Evolutionary conservation across 2,113 vertebrate species (phyloP).

Genomic region (Felis chaus): DNA sequence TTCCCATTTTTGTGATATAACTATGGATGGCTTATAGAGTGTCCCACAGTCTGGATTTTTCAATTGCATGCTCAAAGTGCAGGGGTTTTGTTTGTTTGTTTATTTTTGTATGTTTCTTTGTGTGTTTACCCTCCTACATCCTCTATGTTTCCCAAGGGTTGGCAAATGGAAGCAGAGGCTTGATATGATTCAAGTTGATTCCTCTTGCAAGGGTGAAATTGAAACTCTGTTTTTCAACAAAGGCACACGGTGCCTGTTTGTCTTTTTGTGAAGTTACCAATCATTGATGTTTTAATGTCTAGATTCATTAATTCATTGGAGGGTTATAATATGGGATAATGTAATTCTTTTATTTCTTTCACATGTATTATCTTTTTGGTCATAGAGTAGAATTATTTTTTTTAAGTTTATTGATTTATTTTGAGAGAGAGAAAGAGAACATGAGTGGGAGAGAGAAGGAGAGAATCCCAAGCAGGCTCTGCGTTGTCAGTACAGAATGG

Average conservation of each 20-base stretch:
- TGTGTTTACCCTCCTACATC: accelerated
- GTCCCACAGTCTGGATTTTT: neutral
- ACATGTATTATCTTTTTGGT: neutral
- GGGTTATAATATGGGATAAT: neutral
- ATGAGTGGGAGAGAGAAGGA: neutral
- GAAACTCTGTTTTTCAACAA: neutral
- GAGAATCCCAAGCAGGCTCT: neutral
- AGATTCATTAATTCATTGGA: neutral
- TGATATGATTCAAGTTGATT: neutral
- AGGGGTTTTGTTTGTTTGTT: neutral
- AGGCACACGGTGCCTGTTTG: neutral
- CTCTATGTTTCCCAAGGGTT: neutral
- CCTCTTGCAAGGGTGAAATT: neutral
- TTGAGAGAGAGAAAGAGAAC: neutral
- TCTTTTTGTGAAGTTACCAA: neutral
- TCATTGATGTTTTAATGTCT: neutral
- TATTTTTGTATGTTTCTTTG: neutral
- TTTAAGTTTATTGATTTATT: neutral
- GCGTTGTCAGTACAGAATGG: neutral
- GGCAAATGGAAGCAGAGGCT: neutral
- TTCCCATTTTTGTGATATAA: neutral
- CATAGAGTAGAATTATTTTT: neutral
- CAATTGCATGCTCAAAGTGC: neutral
- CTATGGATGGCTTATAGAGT: neutral
- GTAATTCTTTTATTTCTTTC: neutral